Base-by-base conservation (phyloP, 1,140 invertebrate species). In the Ceratina japonica region DNA sequence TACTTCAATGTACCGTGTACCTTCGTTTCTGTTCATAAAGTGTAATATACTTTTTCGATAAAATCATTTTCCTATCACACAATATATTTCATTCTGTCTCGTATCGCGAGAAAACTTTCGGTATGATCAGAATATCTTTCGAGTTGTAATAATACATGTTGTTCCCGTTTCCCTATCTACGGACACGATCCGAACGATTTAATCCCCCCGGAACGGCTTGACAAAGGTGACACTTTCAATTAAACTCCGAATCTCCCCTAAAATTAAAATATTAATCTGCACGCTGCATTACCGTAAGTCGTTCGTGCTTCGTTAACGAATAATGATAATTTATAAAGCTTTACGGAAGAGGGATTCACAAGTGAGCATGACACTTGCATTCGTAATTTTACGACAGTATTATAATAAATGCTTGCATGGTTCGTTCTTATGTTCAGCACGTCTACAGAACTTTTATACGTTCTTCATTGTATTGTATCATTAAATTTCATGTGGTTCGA, bases 1-100 rank as follows among this genome's bases (percentile, higher is more conserved):
- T 80, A 76, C 27, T 27, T n/a, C 69, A 77, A 62, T 84, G 83
- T 84, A 81, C 13, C 44, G 20, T n/a, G n/a, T 81, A 84, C 54
- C 16, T 85, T 61, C 66, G 68, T 61, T 85, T 85, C 68, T 75
- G 62, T 85, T 85, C 80, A 51, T 61, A 51, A 69, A 79, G 10
- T 85, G 79, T 85, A 85, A 65, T 71, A 78, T 85, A 85, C 65
- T 68, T 64, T 82, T 44, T 84, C 65, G 83, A 85, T 85, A 85
- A 85, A 44, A 85, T 44, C 27, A 72, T 62, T 82, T 85, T 85
- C 75, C 22, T 75, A 79, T 75, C 49, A 81, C 27, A n/a, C 59
- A 54, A 58, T 63, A 85, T 72, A 65, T 82, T 82, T 82, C 13
- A 78, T 85, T 82, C 82, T 61, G n/a, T 72, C 71, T 65, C 37